phyloP scores from a whole-genome alignment of 2,797 vertebrate genomes.

The Dendrocincla fuliginosa region DNA sequence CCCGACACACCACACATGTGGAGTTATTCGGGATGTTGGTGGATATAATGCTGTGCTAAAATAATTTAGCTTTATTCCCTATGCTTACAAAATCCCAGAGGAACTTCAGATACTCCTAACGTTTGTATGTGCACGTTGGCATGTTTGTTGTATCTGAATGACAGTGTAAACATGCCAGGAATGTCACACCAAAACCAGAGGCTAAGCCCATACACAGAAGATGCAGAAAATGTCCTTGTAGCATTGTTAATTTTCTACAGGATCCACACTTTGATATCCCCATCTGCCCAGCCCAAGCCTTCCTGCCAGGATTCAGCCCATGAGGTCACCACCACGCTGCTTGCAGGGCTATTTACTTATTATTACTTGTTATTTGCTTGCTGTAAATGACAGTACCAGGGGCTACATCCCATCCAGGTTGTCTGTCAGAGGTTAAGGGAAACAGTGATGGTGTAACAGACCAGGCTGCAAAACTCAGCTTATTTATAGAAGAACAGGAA shows the following conservation, averaged over 20 bases:
- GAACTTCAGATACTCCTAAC: background rate
- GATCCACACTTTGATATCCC: background rate
- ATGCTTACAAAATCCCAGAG: background rate
- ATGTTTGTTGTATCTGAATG: background rate
- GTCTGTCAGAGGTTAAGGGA: background rate
- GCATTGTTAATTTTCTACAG: background rate
- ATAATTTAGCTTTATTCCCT: background rate
- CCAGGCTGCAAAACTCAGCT: background rate
- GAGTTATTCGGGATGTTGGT: constrained; percentile 17
- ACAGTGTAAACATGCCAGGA: background rate
- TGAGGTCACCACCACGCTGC: background rate
- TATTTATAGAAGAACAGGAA: constrained; percentile 38
- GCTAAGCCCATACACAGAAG: background rate
- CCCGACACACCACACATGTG: constrained; percentile 4
- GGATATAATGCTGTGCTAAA: background rate
- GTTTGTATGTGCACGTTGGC: background rate
- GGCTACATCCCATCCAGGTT: background rate
- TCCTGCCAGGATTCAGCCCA: background rate
- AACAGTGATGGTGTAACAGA: background rate
- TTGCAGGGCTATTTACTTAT: background rate
- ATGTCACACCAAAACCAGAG: background rate
- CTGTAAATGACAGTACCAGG: background rate
- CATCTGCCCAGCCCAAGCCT: background rate
- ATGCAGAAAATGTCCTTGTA: background rate
- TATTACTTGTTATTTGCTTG: background rate